Evolutionary conservation across 2,113 vertebrate species (phyloP).

Genomic region (Orycteropus afer): DNA sequence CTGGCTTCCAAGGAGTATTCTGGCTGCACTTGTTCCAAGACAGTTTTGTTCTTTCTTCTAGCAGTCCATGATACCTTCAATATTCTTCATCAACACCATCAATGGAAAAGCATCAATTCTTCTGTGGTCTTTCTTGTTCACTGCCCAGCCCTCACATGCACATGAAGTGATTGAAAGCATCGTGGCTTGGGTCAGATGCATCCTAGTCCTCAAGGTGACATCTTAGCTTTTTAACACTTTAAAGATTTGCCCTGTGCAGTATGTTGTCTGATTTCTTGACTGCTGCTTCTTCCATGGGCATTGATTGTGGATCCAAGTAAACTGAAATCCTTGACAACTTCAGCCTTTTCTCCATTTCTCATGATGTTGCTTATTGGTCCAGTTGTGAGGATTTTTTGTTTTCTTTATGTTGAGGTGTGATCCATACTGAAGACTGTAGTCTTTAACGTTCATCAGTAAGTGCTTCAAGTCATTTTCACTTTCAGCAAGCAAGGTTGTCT

Average conservation of each 20-base stretch:
- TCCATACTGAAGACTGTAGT: neutral
- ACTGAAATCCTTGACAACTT: neutral
- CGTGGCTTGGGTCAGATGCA: too few relatives aligned
- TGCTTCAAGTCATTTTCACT: neutral
- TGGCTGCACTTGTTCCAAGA: too few relatives aligned
- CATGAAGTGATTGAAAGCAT: too few relatives aligned
- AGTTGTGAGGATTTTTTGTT: neutral
- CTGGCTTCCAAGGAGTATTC: too few relatives aligned
- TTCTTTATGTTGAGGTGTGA: neutral
- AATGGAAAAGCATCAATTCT: too few relatives aligned
- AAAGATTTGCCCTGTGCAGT: neutral
- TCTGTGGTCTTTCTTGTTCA: too few relatives aligned
- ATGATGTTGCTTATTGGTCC: neutral
- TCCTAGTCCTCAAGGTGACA: too few relatives aligned
- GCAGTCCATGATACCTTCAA: too few relatives aligned
- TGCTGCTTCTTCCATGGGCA: neutral
- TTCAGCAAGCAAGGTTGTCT: neutral
- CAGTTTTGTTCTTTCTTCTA: too few relatives aligned
- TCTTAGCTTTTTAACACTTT: too few relatives aligned
- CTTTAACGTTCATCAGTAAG: neutral
- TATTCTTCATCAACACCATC: too few relatives aligned
- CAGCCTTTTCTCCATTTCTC: neutral
- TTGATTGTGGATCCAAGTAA: neutral
- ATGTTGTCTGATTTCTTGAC: neutral
- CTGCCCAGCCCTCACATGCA: too few relatives aligned